These are phyloP conservation scores for Gouania willdenowi DNA, from an alignment of 2,797 vertebrate species.

Conservation along the genomic window DNA sequence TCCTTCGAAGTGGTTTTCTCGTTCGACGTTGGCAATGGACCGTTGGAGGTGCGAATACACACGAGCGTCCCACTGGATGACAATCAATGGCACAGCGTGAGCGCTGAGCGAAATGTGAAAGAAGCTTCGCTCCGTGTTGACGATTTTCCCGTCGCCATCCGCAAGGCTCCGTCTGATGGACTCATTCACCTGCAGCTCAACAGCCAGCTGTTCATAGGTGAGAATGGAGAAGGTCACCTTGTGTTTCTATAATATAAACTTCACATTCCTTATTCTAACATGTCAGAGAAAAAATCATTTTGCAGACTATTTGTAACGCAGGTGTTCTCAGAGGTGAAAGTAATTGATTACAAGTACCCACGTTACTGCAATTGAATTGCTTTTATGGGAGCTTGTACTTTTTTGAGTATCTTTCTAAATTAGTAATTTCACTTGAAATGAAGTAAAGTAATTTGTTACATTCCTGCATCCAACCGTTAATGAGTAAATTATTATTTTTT, in stretches of 20 bases:
- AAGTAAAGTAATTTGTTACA: too few species aligned
- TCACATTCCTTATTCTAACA: too few species aligned
- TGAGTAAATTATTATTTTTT: not conserved
- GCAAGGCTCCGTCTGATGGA: conserved; percentile 81
- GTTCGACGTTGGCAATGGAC: conserved; percentile 94
- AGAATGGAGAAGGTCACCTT: conserved; percentile 40
- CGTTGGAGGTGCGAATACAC: conserved; percentile 80
- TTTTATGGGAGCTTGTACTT: too few species aligned
- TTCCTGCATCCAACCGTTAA: too few species aligned
- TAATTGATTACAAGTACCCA: too few species aligned
- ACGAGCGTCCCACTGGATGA: conserved; percentile 79
- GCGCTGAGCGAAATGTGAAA: conserved; percentile 88
- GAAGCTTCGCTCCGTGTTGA: conserved; percentile 88
- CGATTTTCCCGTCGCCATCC: conserved; percentile 64
- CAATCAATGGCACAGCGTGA: conserved; percentile 89
- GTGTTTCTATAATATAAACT: too few species aligned
- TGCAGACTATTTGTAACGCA: too few species aligned
- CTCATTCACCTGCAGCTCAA: conserved; percentile 92
- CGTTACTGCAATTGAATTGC: too few species aligned
- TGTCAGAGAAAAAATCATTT: too few species aligned
- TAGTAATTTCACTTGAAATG: too few species aligned
- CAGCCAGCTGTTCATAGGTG: conserved; percentile 96
- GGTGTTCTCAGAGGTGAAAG: too few species aligned
- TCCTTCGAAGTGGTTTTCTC: conserved; percentile 86
- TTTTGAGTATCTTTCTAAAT: too few species aligned